These are phyloP conservation scores for Oenanthe oenanthe DNA, from an alignment of 2,113 vertebrate species.

Conservation along the genomic window DNA sequence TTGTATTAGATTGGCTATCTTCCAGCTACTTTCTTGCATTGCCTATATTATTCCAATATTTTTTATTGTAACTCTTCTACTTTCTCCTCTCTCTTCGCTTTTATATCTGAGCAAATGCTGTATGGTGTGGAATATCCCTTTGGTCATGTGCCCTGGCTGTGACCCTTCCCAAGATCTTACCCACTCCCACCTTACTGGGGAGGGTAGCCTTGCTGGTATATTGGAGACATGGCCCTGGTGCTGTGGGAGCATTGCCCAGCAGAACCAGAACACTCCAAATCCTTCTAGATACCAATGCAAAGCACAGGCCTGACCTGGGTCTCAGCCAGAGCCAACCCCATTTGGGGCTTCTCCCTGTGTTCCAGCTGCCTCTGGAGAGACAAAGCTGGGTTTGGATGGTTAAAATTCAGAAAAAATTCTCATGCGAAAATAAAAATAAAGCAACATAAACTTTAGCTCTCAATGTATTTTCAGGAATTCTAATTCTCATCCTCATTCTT, in stretches of 20 bases:
- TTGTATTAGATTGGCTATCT: not conserved
- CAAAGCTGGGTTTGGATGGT: not conserved
- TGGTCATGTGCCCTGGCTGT: not conserved
- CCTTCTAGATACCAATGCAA: not conserved
- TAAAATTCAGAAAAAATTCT: not conserved
- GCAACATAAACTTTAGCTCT: not conserved
- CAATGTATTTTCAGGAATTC: not conserved
- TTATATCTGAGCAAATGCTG: not conserved
- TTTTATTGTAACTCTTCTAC: not conserved
- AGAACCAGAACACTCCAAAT: not conserved
- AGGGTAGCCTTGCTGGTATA: not conserved
- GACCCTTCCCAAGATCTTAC: not conserved
- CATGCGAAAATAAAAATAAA: not conserved
- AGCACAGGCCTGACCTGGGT: not conserved
- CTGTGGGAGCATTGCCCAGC: not conserved
- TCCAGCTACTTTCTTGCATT: not conserved
- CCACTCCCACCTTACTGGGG: too few species aligned
- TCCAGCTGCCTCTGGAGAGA: not conserved
- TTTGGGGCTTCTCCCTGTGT: not conserved
- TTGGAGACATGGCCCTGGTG: not conserved
- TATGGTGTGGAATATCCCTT: not conserved
- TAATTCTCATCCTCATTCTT: not conserved
- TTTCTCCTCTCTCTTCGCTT: not conserved
- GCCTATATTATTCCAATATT: not conserved
- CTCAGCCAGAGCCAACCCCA: not conserved